Evolutionary conservation across 2,113 vertebrate genomes (phyloP), one percentile per base, ranked within the genome.

Genomic region (Ameiurus melas): DNA sequence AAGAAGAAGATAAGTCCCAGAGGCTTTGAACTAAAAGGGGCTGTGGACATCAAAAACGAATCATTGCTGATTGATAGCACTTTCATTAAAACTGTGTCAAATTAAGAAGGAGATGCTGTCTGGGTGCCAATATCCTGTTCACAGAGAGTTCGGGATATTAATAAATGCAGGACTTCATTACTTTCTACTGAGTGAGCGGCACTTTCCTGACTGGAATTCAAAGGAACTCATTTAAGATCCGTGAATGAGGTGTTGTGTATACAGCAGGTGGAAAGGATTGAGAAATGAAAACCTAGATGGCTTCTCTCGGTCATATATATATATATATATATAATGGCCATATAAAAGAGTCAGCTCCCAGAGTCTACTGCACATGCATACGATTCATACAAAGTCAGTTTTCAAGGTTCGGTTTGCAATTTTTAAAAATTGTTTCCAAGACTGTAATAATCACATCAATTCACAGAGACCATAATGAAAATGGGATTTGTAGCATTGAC

Each of bases 121-220:
- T 66, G 83, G 53, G 66, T n/a, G 51, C 57, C 86, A 90, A 90
- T 91, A 91, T 89, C 89, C 87, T 89, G 82, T 70, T 86, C 78
- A 39, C 84, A 47, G 85, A 84, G 88, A 79, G 89, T 68, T 43
- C 19, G 64, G 57, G 82, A 89, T 87, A 87, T 91, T 89, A 90
- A 89, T 70, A 87, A 87, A 83, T 79, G 53, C 81, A 27, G 79
- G 82, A 83, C 90, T 90, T 89, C 89, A 88, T 91, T 88, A 91
- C 85, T 68, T 55, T 70, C 77, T 66, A 81, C 57, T 62, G 81
- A 81, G 83, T 27, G 62, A 90, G 62, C 60, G 14, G 16, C 62
- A 39, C 57, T 51, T 47, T 84, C 89, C 82, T 87, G 89, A 87
- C 86, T 78, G 73, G 82, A 83, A 88, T 88, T 60, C 75, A 68